These are phyloP conservation scores for Epirrhoe alternata DNA, from an alignment of 2,888 invertebrate genomes.

Conservation along the genomic window DNA sequence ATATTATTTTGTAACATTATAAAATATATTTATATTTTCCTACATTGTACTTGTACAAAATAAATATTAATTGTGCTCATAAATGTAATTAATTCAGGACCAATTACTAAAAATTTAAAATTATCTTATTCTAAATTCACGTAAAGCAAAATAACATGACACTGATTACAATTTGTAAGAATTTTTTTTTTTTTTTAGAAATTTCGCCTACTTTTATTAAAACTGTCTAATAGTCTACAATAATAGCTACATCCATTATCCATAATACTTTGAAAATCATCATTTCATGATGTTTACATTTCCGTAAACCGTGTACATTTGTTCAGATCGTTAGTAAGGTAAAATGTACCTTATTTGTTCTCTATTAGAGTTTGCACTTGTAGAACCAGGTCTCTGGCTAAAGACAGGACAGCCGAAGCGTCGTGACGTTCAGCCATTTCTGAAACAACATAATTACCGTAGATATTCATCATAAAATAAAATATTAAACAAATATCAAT, in stretches of 20 bases:
- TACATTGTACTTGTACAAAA: background rate
- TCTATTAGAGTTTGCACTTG: conserved; percentile 96
- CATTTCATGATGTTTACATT: conserved; percentile 29
- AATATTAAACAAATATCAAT: too few relatives aligned
- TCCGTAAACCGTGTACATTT: background rate
- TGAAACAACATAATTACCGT: conserved; percentile 83
- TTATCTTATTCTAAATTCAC: conserved; percentile 19
- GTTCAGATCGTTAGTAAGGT: conserved; percentile 10
- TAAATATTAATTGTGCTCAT: conserved; percentile 13
- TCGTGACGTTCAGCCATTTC: conserved; percentile 99
- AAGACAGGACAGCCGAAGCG: conserved; percentile 91
- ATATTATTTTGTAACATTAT: conserved; percentile 5
- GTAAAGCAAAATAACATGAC: conserved; percentile 36
- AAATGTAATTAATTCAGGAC: background rate
- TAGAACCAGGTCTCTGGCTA: conserved; percentile 94
- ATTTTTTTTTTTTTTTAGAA: conserved; percentile 33
- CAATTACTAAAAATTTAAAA: conserved; percentile 9
- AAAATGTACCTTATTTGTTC: conserved; percentile 88
- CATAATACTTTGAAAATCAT: conserved; percentile 22
- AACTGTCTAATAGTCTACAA: conserved; percentile 38
- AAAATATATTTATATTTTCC: conserved; percentile 13
- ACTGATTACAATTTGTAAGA: conserved; percentile 31
- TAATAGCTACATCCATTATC: conserved; percentile 22
- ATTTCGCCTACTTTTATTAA: conserved; percentile 30
- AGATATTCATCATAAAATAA: too few relatives aligned